Conservation (phyloP, 2,888 invertebrate genomes). For the Drosophila bunnanda region DNA sequence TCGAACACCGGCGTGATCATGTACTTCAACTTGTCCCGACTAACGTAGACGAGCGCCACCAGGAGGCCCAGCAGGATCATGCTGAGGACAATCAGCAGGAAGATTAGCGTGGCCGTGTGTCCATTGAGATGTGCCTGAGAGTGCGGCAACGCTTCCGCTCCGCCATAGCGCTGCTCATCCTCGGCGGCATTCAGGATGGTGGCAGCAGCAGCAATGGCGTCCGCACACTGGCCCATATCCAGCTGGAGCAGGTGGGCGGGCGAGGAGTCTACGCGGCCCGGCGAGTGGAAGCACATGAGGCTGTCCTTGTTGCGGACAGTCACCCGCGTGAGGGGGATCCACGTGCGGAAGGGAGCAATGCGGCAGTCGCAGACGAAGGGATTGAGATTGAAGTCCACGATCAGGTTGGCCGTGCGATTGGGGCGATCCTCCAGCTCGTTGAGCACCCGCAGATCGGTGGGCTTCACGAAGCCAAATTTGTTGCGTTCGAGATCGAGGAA, state of each 20-base stretch:
- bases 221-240: slow-evolving; percentile 79
- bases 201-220: slow-evolving; percentile 79
- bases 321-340: slow-evolving; percentile 88
- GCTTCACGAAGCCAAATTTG: slow-evolving; percentile 86
- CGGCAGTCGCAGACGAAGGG: slow-evolving; percentile 89
- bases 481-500: slow-evolving; percentile 90
- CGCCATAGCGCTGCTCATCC: slow-evolving; percentile 72
- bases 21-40: slow-evolving; percentile 86
- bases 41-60: slow-evolving; percentile 87
- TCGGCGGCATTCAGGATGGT: slow-evolving; percentile 75
- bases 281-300: slow-evolving; percentile 85
- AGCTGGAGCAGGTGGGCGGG: slow-evolving; percentile 78
- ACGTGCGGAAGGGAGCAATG: slow-evolving; percentile 87
- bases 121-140: slow-evolving; percentile 72
- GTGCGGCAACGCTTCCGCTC: slow-evolving; percentile 24
- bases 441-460: slow-evolving; percentile 86
- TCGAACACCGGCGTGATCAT: slow-evolving; percentile 88
- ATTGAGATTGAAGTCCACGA: slow-evolving; percentile 88
- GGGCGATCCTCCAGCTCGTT: slow-evolving; percentile 86
- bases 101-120: slow-evolving; percentile 83
- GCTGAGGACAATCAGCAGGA: slow-evolving; percentile 86
- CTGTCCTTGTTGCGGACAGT: slow-evolving; percentile 86
- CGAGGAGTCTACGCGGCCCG: slow-evolving; percentile 70
- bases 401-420: slow-evolving; percentile 85
- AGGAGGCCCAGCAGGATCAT: slow-evolving; percentile 86